Percentiles rank a stretch among this genome's conserved stretches.
Conservation (phyloP, 53 echinoderm and acorn worm genomes). For the Glandiceps talaboti region DNA sequence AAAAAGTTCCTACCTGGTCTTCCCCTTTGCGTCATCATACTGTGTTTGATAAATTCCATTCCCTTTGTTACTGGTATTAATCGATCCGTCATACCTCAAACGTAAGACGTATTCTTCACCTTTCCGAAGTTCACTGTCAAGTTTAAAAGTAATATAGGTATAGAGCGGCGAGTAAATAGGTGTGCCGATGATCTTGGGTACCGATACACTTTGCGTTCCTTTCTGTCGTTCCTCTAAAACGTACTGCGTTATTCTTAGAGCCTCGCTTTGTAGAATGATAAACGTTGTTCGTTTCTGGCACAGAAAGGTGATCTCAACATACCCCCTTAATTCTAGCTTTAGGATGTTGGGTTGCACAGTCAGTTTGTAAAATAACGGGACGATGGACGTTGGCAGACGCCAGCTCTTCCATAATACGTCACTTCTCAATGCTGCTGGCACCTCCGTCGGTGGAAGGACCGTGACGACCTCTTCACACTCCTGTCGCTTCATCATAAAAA, state of each 20-base stretch:
- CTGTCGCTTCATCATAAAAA: neutral
- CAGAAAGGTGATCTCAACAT: conserved; percentile 40
- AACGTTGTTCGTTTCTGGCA: conserved; percentile 44
- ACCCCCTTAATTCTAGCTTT: conserved; percentile 44
- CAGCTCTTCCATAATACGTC: conserved; percentile 39
- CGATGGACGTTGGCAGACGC: conserved; percentile 49
- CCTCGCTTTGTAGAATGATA: conserved; percentile 56
- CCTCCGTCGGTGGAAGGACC: neutral
- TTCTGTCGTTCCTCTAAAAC: neutral
- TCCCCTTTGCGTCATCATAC: neutral
- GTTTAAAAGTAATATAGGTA: neutral
- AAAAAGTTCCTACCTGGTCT: neutral
- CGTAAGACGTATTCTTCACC: neutral
- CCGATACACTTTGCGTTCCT: too few species aligned
- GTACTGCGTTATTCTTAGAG: conserved; percentile 17
- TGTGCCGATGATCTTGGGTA: neutral
- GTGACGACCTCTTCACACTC: neutral
- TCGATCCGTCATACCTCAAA: neutral
- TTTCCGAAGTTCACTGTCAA: neutral
- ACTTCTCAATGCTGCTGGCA: neutral
- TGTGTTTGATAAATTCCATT: neutral
- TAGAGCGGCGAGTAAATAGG: neutral
- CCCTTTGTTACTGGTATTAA: neutral
- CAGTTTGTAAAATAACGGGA: conserved; percentile 51
- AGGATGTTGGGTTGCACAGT: conserved; percentile 45